Percentiles rank a stretch among this genome's conserved stretches.
Evolutionary conservation across 1,140 invertebrate species (phyloP).

Genomic region (Rhopalosiphum padi): DNA sequence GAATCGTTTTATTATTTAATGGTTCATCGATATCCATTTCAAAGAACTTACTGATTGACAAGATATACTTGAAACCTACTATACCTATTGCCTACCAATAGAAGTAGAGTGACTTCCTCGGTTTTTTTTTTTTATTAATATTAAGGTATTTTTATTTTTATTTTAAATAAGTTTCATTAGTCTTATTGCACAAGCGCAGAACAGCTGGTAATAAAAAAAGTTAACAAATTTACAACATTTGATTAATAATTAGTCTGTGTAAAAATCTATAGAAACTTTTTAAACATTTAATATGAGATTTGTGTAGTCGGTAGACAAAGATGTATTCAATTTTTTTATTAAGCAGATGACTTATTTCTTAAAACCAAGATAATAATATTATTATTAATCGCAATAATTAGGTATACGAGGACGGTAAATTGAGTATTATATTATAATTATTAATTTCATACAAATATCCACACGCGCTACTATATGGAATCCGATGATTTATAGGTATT

Average conservation of each 20-base stretch:
- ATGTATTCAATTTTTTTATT: background rate
- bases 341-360: background rate
- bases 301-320: background rate
- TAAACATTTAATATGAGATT: background rate
- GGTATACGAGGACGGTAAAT: background rate
- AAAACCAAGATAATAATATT: background rate
- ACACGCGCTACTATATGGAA: background rate
- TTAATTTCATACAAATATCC: background rate
- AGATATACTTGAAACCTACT: background rate
- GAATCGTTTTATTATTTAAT: background rate
- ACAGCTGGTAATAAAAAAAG: background rate
- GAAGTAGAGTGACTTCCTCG: background rate
- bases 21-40: background rate
- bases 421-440: background rate
- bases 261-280: conserved; percentile 7
- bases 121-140: background rate
- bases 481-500: background rate
- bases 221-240: background rate
- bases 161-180: background rate
- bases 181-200: background rate
- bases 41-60: background rate
- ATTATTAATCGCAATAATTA: background rate
- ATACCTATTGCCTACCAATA: background rate
- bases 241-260: background rate
- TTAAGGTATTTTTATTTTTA: background rate